Evolutionary conservation across 1,140 invertebrate species (phyloP), one percentile per base, ranked within the genome.

Genomic region (Acromyrmex charruanus): DNA sequence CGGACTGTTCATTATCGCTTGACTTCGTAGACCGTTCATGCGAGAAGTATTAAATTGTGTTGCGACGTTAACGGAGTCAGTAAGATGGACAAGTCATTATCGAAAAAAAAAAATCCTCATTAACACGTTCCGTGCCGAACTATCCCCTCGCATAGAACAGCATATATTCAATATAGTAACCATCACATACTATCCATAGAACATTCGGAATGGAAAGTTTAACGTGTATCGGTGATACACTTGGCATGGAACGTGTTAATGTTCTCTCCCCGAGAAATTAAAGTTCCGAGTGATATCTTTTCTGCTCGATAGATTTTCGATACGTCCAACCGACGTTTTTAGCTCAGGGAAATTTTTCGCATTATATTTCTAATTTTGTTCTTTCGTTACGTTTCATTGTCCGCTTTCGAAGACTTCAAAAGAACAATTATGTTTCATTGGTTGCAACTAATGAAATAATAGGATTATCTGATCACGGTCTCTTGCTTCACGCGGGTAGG

Each of bases 11-110:
- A 71, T 58, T 58, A 61, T 31, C 25, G 35, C 44, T 49, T 51
- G 31, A 79, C 2, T 65, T 53, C 7, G 31, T 55, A 25, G 21
- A 49, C 35, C 25, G 5, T 21, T 72, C 18, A 28, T 59, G 35
- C 35, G 35, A 82, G 31, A 44, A 74, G 18, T 59, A 39, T 49
- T 72, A 72, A 59, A 82, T 51, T 28, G 3, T 21, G 21, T 82
- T 31, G 18, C 14, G 53, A 5, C 39, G 21, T 3, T 49, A 61
- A 44, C 31, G 6, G 12, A 82, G 14, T 72, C 68, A 59, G 5
- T 18, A 44, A 72, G 7, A 71, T 21, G 16, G 18, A 72, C 35
- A 58, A 28, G 14, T 44, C 28, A 10, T 44, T 7, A 44, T 44
- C 21, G 16, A 44, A 49, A 59, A 82, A 44, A 44, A 49, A 49